phyloP scores from a whole-genome alignment of 2,113 vertebrate species.

The Percina caprodes region DNA sequence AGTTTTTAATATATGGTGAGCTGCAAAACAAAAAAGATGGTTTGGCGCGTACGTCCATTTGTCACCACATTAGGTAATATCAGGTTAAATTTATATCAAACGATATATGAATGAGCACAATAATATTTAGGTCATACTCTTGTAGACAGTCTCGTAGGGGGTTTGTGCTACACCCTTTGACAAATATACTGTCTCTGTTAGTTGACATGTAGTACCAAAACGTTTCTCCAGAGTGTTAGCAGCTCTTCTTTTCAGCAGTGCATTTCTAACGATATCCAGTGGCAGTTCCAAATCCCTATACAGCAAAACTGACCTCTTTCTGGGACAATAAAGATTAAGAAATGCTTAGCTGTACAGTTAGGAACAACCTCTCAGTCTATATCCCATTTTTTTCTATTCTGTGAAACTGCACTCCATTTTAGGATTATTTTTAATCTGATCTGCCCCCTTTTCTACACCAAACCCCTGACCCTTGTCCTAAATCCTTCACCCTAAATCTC shows the following conservation, averaged over 20 bases:
- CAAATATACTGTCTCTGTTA: not conserved
- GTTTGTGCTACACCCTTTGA: not conserved
- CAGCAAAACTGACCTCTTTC: conserved; percentile 30
- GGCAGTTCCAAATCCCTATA: not conserved
- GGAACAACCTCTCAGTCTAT: conserved; percentile 36
- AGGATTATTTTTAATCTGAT: conserved; percentile 74
- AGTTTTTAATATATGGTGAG: not conserved
- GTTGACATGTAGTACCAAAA: not conserved
- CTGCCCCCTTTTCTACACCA: conserved; percentile 58
- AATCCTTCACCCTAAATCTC: conserved; percentile 62
- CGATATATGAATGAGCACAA: not conserved
- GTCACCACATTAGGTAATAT: not conserved
- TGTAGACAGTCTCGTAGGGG: not conserved
- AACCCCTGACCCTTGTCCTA: conserved; percentile 56
- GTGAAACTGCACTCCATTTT: conserved; percentile 41
- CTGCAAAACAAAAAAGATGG: not conserved
- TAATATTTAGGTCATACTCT: not conserved
- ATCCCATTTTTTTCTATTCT: conserved; percentile 28
- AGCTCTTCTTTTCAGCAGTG: not conserved
- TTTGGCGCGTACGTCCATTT: not conserved
- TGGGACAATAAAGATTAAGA: conserved; percentile 35
- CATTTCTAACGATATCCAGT: conserved; percentile 4
- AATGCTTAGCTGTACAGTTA: conserved; percentile 9
- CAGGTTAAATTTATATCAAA: not conserved
- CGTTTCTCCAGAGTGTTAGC: not conserved